phyloP scores from a whole-genome alignment of 2,113 vertebrate species.

The Chrysochloris asiatica region DNA sequence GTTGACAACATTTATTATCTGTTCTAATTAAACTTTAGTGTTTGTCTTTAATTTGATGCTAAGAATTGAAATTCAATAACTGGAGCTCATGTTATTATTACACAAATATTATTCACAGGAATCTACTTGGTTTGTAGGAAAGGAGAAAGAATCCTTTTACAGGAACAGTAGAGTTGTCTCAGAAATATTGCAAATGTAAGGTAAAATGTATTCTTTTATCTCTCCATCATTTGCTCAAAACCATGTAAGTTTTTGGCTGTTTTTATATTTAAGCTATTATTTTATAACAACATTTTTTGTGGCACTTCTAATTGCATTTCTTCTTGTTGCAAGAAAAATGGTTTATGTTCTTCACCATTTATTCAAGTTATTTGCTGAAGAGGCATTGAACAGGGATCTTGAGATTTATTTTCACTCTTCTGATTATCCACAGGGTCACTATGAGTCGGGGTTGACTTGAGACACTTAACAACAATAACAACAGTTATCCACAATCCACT shows the following conservation, averaged over 20 bases:
- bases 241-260: not conserved
- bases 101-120: not conserved
- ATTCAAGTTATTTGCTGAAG: not conserved
- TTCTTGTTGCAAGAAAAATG: not conserved
- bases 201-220: not conserved
- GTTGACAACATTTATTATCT: not conserved
- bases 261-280: not conserved
- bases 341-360: not conserved
- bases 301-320: not conserved
- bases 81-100: not conserved
- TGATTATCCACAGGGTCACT: too few species aligned
- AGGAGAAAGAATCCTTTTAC: not conserved
- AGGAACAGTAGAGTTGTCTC: not conserved
- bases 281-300: not conserved
- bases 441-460: too few species aligned
- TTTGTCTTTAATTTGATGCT: not conserved
- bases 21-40: not conserved
- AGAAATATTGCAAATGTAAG: not conserved
- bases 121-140: not conserved
- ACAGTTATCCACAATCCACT: not conserved
- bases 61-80: not conserved
- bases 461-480: too few species aligned
- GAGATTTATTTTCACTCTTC: not conserved
- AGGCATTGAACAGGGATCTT: not conserved
- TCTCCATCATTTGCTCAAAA: not conserved